Percentiles rank a stretch among this genome's conserved stretches.
Evolutionary conservation across 2,797 vertebrate species (phyloP).

Genomic region (Nothura maculosa): DNA sequence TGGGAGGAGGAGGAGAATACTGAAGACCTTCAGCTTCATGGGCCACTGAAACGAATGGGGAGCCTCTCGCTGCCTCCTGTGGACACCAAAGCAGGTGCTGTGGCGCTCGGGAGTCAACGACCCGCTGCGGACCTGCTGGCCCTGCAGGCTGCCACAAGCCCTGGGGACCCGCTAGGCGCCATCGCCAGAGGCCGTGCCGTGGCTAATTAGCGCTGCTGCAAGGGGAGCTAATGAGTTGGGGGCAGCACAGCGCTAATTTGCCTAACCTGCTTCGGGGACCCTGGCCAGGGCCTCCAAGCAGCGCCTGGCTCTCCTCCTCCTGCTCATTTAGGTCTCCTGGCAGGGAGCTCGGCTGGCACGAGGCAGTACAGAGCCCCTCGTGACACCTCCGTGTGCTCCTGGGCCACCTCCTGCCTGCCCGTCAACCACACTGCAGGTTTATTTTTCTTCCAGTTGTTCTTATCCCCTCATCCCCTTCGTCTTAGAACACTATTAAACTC

Average conservation of each 20-base stretch:
- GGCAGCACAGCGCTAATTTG: slow-evolving; percentile 57
- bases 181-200: background rate
- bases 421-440: rapidly evolving
- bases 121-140: background rate
- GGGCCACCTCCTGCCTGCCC: rapidly evolving
- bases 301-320: background rate
- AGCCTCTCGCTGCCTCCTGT: background rate
- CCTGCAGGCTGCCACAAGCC: background rate
- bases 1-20: background rate
- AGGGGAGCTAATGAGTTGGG: slow-evolving; percentile 64
- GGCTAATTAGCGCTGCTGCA: slow-evolving; percentile 62
- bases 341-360: background rate
- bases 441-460: background rate
- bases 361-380: rapidly evolving
- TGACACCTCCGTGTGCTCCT: background rate
- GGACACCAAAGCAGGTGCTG: background rate
- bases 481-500: background rate
- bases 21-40: background rate
- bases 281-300: background rate
- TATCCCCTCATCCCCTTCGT: background rate
- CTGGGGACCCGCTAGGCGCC: background rate
- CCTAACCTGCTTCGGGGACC: slow-evolving; percentile 59
- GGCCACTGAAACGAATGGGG: background rate
- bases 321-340: background rate
- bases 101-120: rapidly evolving